Percentiles rank a stretch among this genome's conserved stretches.
These are phyloP conservation scores for Hycleus phaleratus DNA, from an alignment of 1,140 invertebrate species.

Conservation along the genomic window DNA sequence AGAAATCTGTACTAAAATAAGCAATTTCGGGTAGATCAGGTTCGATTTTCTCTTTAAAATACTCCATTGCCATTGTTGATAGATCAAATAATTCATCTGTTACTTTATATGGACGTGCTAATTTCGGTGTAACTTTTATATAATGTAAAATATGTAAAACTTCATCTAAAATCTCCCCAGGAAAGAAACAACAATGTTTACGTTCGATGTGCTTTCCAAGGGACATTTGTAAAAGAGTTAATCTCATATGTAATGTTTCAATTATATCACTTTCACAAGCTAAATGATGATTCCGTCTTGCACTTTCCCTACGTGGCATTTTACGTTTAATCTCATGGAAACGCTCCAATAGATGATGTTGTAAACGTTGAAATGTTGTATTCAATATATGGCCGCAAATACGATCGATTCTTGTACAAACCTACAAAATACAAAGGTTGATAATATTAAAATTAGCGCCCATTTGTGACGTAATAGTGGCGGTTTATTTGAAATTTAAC, in stretches of 20 bases:
- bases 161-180: slow-evolving; percentile 62
- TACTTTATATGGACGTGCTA: slow-evolving; percentile 76
- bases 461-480: neutral
- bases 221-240: slow-evolving; percentile 79
- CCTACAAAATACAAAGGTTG: neutral
- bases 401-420: slow-evolving; percentile 51
- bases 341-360: slow-evolving; percentile 68
- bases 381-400: slow-evolving; percentile 71
- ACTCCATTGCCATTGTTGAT: slow-evolving; percentile 89
- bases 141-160: slow-evolving; percentile 70
- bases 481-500: neutral
- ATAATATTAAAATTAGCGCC: neutral
- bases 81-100: slow-evolving; percentile 88
- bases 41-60: slow-evolving; percentile 85
- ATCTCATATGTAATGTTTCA: slow-evolving; percentile 80
- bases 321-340: slow-evolving; percentile 81
- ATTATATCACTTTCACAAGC: slow-evolving; percentile 83
- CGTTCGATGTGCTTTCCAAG: slow-evolving; percentile 87
- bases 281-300: slow-evolving; percentile 71
- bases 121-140: slow-evolving; percentile 70
- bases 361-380: slow-evolving; percentile 70
- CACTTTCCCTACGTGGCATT: slow-evolving; percentile 81
- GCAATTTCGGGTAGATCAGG: slow-evolving; percentile 78
- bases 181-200: slow-evolving; percentile 84
- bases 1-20: slow-evolving; percentile 76